These are phyloP conservation scores for Drosophila parabipectinata DNA, from an alignment of 1,140 invertebrate species.

Conservation along the genomic window DNA sequence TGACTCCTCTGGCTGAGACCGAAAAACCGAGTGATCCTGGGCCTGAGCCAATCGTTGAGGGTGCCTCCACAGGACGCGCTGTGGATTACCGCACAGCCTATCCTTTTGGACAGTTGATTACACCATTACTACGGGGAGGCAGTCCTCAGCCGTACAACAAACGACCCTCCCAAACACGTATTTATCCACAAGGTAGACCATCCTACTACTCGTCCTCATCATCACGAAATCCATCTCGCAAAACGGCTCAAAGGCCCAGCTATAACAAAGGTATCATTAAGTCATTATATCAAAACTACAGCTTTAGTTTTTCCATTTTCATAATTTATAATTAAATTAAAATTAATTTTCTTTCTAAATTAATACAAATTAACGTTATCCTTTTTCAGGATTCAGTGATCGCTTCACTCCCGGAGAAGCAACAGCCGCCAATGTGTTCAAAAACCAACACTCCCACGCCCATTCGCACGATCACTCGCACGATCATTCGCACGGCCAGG, in stretches of 20 bases:
- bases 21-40: background rate
- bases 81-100: slow-evolving; percentile 76
- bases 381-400: slow-evolving; percentile 50
- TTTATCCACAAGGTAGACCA: slow-evolving; percentile 36
- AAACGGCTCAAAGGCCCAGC: slow-evolving; percentile 20
- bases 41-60: slow-evolving; percentile 25
- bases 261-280: slow-evolving; percentile 44
- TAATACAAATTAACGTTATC: background rate
- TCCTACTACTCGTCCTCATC: slow-evolving; percentile 32
- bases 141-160: slow-evolving; percentile 48
- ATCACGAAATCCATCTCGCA: slow-evolving; percentile 38
- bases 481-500: slow-evolving; percentile 40
- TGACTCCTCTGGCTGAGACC: slow-evolving; percentile 43
- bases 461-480: slow-evolving; percentile 29
- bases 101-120: slow-evolving; percentile 75
- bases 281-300: background rate
- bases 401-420: slow-evolving; percentile 74
- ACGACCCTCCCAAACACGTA: slow-evolving; percentile 48
- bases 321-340: background rate
- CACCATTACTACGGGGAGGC: slow-evolving; percentile 58
- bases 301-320: too few relatives aligned
- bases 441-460: slow-evolving; percentile 37
- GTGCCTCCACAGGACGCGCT: slow-evolving; percentile 73
- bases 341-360: background rate
- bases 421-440: slow-evolving; percentile 63